Conservation (phyloP, 2,888 invertebrate genomes). For the Chymomyza amoena region DNA sequence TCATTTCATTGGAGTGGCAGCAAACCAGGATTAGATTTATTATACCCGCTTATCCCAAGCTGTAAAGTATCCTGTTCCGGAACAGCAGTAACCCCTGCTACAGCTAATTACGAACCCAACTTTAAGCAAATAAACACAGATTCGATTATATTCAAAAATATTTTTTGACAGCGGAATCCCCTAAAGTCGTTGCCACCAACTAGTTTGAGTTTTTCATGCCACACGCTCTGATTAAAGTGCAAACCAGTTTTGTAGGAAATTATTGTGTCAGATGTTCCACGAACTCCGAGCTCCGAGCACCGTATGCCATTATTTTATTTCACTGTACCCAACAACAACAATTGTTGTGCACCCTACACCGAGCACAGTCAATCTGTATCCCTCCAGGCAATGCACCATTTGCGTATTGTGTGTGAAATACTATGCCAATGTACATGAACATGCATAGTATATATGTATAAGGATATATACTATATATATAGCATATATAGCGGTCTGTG, state of each 20-base stretch:
- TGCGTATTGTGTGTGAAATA: constrained; percentile 31
- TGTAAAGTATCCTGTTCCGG: too few species aligned
- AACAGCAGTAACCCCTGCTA: background rate
- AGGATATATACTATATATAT: background rate
- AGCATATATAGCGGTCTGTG: background rate
- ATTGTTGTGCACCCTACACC: constrained; percentile 22
- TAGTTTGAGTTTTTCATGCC: background rate
- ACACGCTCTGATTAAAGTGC: background rate
- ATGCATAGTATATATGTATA: background rate
- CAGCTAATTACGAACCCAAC: background rate
- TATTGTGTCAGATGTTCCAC: constrained; percentile 61
- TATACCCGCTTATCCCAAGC: too few species aligned
- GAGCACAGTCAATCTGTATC: constrained; percentile 34
- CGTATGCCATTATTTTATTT: constrained; percentile 57
- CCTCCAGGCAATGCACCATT: constrained; percentile 56
- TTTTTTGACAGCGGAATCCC: background rate
- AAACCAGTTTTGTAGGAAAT: constrained; percentile 16
- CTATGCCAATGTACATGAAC: background rate
- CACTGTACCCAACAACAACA: constrained; percentile 18
- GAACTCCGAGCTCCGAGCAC: constrained; percentile 26
- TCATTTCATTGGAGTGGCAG: too few species aligned
- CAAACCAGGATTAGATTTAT: too few species aligned
- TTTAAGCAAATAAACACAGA: background rate
- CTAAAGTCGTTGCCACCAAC: background rate
- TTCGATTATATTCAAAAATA: background rate